These are phyloP conservation scores for Nebria salina DNA, from an alignment of 2,888 invertebrate species.

Conservation along the genomic window DNA sequence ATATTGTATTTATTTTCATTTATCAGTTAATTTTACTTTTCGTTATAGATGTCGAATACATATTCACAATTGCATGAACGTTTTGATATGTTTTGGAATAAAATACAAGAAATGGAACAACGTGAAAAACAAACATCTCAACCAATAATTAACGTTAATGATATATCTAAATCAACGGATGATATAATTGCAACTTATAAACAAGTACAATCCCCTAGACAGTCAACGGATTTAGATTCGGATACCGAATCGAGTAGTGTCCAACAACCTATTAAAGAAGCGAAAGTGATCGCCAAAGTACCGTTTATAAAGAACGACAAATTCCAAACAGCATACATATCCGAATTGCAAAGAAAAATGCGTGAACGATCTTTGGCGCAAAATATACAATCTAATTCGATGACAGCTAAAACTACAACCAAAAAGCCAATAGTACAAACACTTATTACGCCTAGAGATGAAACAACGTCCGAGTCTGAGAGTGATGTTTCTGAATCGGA, in stretches of 20 bases:
- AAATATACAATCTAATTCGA: not conserved
- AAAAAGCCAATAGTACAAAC: conserved; percentile 24
- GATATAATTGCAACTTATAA: not conserved
- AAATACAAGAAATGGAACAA: conserved; percentile 56
- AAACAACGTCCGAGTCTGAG: conserved; percentile 30
- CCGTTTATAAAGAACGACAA: conserved; percentile 23
- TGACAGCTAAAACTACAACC: not conserved
- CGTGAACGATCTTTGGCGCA: conserved; percentile 20
- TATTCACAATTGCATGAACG: conserved; percentile 51
- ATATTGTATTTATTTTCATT: too few relatives aligned
- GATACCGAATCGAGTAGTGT: conserved; percentile 36
- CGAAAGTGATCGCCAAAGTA: conserved; percentile 10
- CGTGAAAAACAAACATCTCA: conserved; percentile 23
- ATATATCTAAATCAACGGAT: not conserved
- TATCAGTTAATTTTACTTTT: not conserved
- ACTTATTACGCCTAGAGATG: conserved; percentile 23
- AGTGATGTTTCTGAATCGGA: conserved; percentile 6
- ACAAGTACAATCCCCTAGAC: not conserved
- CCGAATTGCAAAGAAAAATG: conserved; percentile 34
- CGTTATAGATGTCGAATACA: conserved; percentile 30
- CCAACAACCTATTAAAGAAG: conserved; percentile 3
- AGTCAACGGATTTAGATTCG: conserved; percentile 27
- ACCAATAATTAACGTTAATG: not conserved
- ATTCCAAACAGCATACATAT: conserved; percentile 19
- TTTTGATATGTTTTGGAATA: conserved; percentile 58